A percentile compares a stretch with the other conserved stretches of the same genome.
These are phyloP conservation scores for Erpornis zantholeuca DNA, from an alignment of 2,113 vertebrate genomes.

Conservation along the genomic window DNA sequence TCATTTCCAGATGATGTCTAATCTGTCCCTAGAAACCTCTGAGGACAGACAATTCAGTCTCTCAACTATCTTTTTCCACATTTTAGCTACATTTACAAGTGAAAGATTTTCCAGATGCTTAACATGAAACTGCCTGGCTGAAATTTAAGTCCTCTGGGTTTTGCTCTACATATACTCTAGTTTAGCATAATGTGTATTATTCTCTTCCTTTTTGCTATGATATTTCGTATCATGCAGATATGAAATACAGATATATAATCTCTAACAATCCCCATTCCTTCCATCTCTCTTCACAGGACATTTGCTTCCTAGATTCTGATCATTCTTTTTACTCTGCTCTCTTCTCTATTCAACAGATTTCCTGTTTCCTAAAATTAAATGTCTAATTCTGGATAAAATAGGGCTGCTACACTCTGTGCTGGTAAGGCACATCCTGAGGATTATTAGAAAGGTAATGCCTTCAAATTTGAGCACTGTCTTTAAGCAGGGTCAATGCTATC, in stretches of 20 bases:
- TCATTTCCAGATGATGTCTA: neutral
- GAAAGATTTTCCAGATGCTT: neutral
- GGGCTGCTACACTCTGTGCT: neutral
- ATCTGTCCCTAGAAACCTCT: neutral
- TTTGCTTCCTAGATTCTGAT: neutral
- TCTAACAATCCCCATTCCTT: neutral
- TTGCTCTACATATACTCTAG: neutral
- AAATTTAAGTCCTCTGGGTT: neutral
- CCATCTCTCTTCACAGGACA: neutral
- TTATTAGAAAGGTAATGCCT: neutral
- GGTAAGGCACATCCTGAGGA: neutral
- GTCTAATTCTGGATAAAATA: neutral
- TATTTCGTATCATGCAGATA: neutral
- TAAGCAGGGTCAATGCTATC: neutral
- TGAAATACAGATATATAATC: neutral
- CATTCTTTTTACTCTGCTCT: neutral
- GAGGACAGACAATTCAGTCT: neutral
- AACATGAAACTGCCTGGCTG: neutral
- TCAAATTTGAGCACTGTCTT: neutral
- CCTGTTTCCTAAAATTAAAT: constrained; percentile 14
- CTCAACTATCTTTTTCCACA: neutral
- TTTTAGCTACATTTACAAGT: neutral
- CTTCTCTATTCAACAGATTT: neutral
- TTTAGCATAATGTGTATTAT: neutral
- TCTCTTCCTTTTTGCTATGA: neutral